Conservation (phyloP, 1,140 invertebrate genomes). For the Lepidurus packardi region DNA sequence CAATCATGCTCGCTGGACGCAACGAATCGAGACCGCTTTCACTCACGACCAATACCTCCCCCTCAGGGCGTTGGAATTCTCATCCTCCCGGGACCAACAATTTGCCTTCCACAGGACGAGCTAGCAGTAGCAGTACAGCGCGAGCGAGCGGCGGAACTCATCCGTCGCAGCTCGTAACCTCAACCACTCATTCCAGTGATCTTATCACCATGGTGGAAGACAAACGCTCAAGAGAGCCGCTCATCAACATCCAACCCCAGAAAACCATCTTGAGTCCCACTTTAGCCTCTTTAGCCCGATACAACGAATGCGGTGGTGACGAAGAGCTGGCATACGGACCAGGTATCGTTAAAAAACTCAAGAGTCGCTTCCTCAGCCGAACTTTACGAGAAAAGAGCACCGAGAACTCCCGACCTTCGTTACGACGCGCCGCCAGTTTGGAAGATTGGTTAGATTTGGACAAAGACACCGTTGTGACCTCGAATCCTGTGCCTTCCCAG, state of each 20-base stretch:
- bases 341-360: conserved; percentile 79
- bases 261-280: background rate
- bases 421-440: conserved; percentile 72
- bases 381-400: conserved; percentile 56
- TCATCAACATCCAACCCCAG: conserved; percentile 25
- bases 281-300: background rate
- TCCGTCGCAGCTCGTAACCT: background rate
- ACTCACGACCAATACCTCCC: background rate
- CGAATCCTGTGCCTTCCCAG: conserved; percentile 25
- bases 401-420: conserved; percentile 48
- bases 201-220: conserved; percentile 31
- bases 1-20: conserved; percentile 2
- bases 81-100: background rate
- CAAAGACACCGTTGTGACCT: conserved; percentile 43
- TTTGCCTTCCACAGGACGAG: background rate
- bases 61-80: background rate
- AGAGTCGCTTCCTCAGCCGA: conserved; percentile 74
- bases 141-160: background rate
- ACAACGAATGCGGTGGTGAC: conserved; percentile 29
- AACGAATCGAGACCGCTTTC: background rate
- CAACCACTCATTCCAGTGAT: background rate
- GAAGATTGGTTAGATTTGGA: conserved; percentile 66
- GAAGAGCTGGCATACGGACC: conserved; percentile 84
- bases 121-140: background rate
- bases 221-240: background rate